Conservation (phyloP, 2,888 invertebrate species). For the Coenonympha arcania region DNA sequence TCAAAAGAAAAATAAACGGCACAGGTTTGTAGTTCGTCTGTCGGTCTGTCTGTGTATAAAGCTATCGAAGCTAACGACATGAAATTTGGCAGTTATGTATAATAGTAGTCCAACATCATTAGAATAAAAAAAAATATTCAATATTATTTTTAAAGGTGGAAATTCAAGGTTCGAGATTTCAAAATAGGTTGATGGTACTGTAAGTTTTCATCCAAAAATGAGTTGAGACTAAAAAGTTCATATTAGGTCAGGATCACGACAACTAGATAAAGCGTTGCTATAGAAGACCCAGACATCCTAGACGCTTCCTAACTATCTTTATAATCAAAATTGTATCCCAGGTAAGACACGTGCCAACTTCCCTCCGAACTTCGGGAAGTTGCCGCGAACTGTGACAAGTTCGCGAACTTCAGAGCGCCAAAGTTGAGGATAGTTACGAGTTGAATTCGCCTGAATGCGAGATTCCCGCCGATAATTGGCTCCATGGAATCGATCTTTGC, state of each 20-base stretch:
- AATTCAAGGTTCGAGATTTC: too few relatives aligned
- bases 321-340: slow-evolving; percentile 16
- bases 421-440: neutral
- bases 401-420: slow-evolving; percentile 9
- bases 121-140: too few relatives aligned
- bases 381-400: slow-evolving; percentile 5
- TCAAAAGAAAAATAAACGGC: too few relatives aligned
- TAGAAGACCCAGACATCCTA: neutral
- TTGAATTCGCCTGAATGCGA: slow-evolving; percentile 7
- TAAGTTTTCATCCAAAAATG: too few relatives aligned
- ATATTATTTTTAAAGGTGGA: too few relatives aligned
- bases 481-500: neutral
- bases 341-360: slow-evolving; percentile 15
- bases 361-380: slow-evolving; percentile 3
- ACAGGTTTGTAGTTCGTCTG: too few relatives aligned
- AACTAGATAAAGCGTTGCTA: neutral
- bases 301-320: neutral
- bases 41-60: too few relatives aligned
- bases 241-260: neutral
- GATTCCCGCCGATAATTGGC: slow-evolving; percentile 10
- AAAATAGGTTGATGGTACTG: too few relatives aligned
- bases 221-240: neutral
- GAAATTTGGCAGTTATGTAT: too few relatives aligned
- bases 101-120: too few relatives aligned
- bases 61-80: too few relatives aligned